Evolutionary conservation across 2,797 vertebrate genomes (phyloP).

Genomic region (Tiaroga cobitis): DNA sequence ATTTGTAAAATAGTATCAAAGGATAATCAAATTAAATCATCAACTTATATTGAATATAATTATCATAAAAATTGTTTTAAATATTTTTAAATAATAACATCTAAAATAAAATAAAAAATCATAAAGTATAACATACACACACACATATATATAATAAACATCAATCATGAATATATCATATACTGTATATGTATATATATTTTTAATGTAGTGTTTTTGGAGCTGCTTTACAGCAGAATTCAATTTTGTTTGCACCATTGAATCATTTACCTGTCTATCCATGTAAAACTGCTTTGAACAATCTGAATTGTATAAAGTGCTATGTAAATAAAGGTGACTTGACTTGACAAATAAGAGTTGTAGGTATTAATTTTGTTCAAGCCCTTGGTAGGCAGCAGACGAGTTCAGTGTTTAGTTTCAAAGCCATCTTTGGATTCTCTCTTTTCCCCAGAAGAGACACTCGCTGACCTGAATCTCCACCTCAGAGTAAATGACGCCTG

Average conservation of each 20-base stretch:
- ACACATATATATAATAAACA: no score
- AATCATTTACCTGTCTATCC: background rate
- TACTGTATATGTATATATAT: no score
- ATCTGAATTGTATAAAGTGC: no score
- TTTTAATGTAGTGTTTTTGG: no score
- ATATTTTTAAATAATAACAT: no score
- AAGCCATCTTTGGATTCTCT: slow-evolving; percentile 25
- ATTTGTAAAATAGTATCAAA: background rate
- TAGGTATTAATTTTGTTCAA: background rate
- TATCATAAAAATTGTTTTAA: no score
- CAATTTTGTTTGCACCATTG: background rate
- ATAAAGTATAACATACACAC: no score
- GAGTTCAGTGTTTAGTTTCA: slow-evolving; percentile 20
- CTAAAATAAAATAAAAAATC: no score
- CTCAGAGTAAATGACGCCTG: slow-evolving; percentile 63
- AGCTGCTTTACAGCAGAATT: background rate
- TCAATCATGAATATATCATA: no score
- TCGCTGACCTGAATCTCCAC: slow-evolving; percentile 64
- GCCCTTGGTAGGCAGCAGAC: background rate
- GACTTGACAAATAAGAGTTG: background rate
- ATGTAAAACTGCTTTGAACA: no score
- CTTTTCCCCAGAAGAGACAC: slow-evolving; percentile 8
- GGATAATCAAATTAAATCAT: no score
- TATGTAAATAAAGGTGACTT: background rate
- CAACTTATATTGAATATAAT: no score